phyloP scores from a whole-genome alignment of 2,888 invertebrate species.

The Notocelia uddmanniana region DNA sequence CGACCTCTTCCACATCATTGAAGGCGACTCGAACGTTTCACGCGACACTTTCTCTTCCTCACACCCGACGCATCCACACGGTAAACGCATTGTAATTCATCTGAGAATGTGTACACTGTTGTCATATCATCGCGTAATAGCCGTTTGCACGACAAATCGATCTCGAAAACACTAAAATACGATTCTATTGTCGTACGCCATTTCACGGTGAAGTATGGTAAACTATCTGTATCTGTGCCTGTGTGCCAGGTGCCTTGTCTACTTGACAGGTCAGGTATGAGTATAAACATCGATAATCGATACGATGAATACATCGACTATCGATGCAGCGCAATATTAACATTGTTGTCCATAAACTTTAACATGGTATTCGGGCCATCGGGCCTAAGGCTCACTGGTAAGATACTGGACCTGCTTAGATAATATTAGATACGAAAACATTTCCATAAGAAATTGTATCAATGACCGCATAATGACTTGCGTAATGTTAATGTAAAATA shows the following conservation, averaged over 20 bases:
- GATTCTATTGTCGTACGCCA: slow-evolving; percentile 47
- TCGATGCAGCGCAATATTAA: slow-evolving; percentile 1
- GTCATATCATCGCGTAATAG: slow-evolving; percentile 63
- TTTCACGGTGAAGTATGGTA: slow-evolving; percentile 28
- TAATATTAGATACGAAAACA: too few species aligned
- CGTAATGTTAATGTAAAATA: too few species aligned
- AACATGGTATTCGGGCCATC: too few species aligned
- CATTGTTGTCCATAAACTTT: too few species aligned
- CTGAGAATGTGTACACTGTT: slow-evolving; percentile 51
- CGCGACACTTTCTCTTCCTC: slow-evolving; percentile 82
- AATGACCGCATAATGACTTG: too few species aligned
- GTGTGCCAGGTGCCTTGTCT: slow-evolving; percentile 18
- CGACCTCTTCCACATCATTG: slow-evolving; percentile 85
- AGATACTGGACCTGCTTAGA: too few species aligned
- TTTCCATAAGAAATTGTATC: too few species aligned
- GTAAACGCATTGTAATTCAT: slow-evolving; percentile 62
- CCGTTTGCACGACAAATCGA: slow-evolving; percentile 19
- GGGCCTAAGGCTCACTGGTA: too few species aligned
- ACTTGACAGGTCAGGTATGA: slow-evolving; percentile 24
- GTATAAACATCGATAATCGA: slow-evolving; percentile 40
- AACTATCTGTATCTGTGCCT: slow-evolving; percentile 14
- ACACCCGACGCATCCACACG: slow-evolving; percentile 59
- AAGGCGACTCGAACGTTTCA: slow-evolving; percentile 81
- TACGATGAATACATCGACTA: slow-evolving; percentile 28
- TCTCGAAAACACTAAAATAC: slow-evolving; percentile 39